Percentiles rank a stretch among this genome's conserved stretches.
Conservation (phyloP, 2,888 invertebrate species). For the Rhagophthalmus giganteus region DNA sequence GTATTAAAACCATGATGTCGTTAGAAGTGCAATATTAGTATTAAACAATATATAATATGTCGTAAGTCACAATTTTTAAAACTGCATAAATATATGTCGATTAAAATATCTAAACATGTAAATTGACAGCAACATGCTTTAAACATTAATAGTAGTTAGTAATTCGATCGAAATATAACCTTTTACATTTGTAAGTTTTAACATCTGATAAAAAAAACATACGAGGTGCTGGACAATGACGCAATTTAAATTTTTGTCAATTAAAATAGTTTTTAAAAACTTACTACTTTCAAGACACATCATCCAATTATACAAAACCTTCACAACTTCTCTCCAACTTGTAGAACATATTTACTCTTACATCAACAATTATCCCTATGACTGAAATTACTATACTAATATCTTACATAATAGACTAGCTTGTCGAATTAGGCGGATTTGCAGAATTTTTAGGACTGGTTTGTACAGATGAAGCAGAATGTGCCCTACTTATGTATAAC, state of each 20-base stretch:
- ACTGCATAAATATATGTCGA: conserved; percentile 8
- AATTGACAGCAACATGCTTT: conserved; percentile 10
- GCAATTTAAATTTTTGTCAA: neutral
- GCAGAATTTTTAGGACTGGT: conserved; percentile 44
- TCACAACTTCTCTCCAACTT: neutral
- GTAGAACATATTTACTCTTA: neutral
- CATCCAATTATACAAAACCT: neutral
- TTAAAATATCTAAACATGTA: conserved; percentile 15
- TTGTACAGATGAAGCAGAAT: conserved; percentile 55
- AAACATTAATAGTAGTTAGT: conserved; percentile 11
- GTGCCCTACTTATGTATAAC: conserved; percentile 72
- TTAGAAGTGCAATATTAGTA: neutral
- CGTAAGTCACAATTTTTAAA: neutral
- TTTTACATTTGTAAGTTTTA: neutral
- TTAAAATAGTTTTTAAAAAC: neutral
- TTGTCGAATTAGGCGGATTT: conserved; percentile 28
- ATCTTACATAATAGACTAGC: conserved; percentile 26
- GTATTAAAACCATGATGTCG: neutral
- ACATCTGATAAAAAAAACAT: neutral
- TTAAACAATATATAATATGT: neutral
- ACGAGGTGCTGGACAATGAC: neutral
- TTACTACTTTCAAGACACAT: neutral
- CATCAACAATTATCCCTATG: conserved; percentile 10
- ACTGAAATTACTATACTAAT: conserved; percentile 16
- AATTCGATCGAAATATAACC: neutral